Conservation (phyloP, 2,113 vertebrate species). For the Pelobates fuscus region DNA sequence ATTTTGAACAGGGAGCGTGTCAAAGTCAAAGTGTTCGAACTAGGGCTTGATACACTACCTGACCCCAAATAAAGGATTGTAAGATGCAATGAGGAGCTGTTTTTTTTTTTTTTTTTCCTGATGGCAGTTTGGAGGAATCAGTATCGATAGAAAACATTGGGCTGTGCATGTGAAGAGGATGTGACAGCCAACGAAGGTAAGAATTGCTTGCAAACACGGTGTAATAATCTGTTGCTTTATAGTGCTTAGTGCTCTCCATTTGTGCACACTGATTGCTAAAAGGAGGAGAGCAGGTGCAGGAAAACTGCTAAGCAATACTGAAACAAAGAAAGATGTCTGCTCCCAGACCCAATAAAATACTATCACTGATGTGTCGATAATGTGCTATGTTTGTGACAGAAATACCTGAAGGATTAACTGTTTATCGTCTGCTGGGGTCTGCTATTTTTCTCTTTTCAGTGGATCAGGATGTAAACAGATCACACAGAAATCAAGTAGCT, state of each 20-base stretch:
- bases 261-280: constrained; percentile 9
- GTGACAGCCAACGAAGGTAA: constrained; percentile 76
- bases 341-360: constrained; percentile 38
- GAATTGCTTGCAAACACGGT: constrained; percentile 70
- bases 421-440: constrained; percentile 54
- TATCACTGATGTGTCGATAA: not conserved
- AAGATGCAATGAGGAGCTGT: no score
- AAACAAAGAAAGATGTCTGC: constrained; percentile 33
- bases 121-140: constrained; percentile 64
- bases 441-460: constrained; percentile 55
- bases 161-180: constrained; percentile 72
- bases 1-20: constrained; percentile 72
- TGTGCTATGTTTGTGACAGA: constrained; percentile 50
- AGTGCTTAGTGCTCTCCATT: constrained; percentile 49
- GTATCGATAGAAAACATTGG: constrained; percentile 63
- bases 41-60: constrained; percentile 69
- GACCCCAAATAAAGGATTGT: constrained; percentile 62
- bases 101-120: no score
- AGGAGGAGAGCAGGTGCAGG: constrained; percentile 59
- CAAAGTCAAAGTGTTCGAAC: constrained; percentile 76
- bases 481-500: constrained; percentile 60
- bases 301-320: constrained; percentile 38
- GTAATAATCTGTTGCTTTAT: constrained; percentile 65
- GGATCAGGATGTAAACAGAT: constrained; percentile 67
- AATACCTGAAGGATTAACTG: constrained; percentile 56